These are phyloP conservation scores for Fulica atra DNA, from an alignment of 2,113 vertebrate species.

Conservation along the genomic window DNA sequence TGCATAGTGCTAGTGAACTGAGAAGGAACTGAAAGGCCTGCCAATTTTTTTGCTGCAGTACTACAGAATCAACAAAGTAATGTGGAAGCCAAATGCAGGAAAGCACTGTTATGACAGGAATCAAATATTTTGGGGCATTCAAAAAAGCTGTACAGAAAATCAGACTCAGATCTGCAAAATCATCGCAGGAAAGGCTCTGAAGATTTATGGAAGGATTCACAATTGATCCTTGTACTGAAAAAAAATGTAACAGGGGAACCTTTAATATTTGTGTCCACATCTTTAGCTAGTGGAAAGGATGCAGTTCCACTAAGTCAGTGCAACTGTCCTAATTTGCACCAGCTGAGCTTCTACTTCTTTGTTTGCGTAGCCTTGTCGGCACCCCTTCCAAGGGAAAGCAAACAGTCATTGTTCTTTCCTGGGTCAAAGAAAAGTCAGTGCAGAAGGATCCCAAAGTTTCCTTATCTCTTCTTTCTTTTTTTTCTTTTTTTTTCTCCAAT, in stretches of 20 bases:
- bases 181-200: not conserved
- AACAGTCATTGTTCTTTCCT: constrained; percentile 62
- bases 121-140: not conserved
- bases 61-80: not conserved
- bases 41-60: not conserved
- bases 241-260: not conserved
- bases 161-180: not conserved
- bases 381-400: constrained; percentile 64
- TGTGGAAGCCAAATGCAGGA: not conserved
- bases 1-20: not conserved
- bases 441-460: constrained; percentile 25
- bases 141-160: not conserved
- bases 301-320: constrained; percentile 18
- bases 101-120: not conserved
- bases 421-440: constrained; percentile 63
- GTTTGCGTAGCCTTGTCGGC: constrained; percentile 60
- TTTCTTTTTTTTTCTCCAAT: not conserved
- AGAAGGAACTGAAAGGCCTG: not conserved
- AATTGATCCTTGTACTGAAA: constrained; percentile 3
- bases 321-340: constrained; percentile 57
- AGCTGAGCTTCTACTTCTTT: constrained; percentile 62
- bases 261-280: constrained; percentile 42
- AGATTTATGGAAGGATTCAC: not conserved
- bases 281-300: constrained; percentile 17
- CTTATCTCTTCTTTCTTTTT: not conserved